Evolutionary conservation across 2,113 vertebrate genomes (phyloP).

Genomic region (Muscicapa adusta): DNA sequence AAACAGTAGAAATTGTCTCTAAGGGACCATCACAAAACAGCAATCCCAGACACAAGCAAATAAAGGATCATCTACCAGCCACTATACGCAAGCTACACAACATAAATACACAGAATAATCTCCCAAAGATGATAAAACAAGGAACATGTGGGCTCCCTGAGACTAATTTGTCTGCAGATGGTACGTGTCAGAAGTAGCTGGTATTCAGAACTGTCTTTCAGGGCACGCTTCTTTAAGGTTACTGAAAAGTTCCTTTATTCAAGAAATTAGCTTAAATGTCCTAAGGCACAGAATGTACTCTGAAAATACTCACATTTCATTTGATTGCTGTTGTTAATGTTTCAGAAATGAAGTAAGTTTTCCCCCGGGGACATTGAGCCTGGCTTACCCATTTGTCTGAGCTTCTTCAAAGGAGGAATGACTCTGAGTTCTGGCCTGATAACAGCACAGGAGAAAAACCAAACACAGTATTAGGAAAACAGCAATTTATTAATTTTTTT

Average conservation of each 20-base stretch:
- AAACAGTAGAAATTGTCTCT: neutral
- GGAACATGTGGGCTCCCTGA: neutral
- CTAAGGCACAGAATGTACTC: slow-evolving; percentile 70
- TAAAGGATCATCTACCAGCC: neutral
- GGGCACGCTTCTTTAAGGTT: slow-evolving; percentile 62
- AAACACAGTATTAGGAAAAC: slow-evolving; percentile 23
- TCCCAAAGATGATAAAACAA: neutral
- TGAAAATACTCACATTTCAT: slow-evolving; percentile 72
- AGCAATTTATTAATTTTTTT: neutral
- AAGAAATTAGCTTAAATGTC: slow-evolving; percentile 69
- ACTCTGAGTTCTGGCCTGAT: slow-evolving; percentile 35
- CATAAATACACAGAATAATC: neutral
- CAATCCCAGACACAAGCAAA: neutral
- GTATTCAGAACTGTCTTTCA: slow-evolving; percentile 58
- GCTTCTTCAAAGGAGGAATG: slow-evolving; percentile 57
- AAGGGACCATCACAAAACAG: neutral
- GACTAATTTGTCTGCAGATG: slow-evolving; percentile 46
- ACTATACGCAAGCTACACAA: neutral
- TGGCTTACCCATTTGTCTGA: slow-evolving; percentile 63
- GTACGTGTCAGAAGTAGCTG: slow-evolving; percentile 48
- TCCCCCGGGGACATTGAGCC: slow-evolving; percentile 41
- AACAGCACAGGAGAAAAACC: slow-evolving; percentile 35
- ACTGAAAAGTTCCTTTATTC: slow-evolving; percentile 71
- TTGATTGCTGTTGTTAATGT: slow-evolving; percentile 74
- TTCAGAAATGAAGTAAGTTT: slow-evolving; percentile 72